Percentiles rank a stretch among this genome's conserved stretches.
These are phyloP conservation scores for Cylloceria caligata DNA, from an alignment of 2,888 invertebrate species.

Conservation along the genomic window DNA sequence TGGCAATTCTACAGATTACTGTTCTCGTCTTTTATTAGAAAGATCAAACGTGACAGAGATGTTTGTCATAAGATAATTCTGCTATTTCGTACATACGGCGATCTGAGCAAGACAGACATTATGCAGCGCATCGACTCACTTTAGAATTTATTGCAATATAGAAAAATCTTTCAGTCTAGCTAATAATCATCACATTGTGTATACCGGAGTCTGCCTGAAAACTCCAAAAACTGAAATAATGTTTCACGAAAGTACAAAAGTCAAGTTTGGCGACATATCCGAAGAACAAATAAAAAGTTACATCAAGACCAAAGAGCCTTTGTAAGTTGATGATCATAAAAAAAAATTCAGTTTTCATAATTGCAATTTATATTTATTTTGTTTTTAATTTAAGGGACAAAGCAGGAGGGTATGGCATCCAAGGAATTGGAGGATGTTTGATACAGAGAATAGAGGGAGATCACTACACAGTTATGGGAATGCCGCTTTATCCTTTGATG, in stretches of 20 bases:
- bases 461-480: slow-evolving; percentile 95
- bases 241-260: slow-evolving; percentile 93
- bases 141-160: neutral
- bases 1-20: too few relatives aligned
- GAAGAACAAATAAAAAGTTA: slow-evolving; percentile 92
- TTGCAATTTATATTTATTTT: slow-evolving; percentile 34
- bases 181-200: slow-evolving; percentile 92
- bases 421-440: slow-evolving; percentile 93
- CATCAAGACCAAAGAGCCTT: slow-evolving; percentile 94
- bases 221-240: slow-evolving; percentile 87
- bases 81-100: too few relatives aligned
- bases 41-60: neutral
- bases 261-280: slow-evolving; percentile 91
- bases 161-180: slow-evolving; percentile 87
- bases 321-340: slow-evolving; percentile 86
- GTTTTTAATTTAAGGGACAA: slow-evolving; percentile 88
- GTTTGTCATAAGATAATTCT: neutral
- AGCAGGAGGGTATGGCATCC: slow-evolving; percentile 97
- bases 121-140: too few relatives aligned
- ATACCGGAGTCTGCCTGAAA: slow-evolving; percentile 94
- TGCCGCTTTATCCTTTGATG: slow-evolving; percentile 88
- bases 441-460: slow-evolving; percentile 93
- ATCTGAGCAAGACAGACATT: too few relatives aligned
- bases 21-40: too few relatives aligned
- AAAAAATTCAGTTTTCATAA: neutral